Evolutionary conservation across 2,797 vertebrate genomes (phyloP).

Genomic region (Anabacerthia variegaticeps): DNA sequence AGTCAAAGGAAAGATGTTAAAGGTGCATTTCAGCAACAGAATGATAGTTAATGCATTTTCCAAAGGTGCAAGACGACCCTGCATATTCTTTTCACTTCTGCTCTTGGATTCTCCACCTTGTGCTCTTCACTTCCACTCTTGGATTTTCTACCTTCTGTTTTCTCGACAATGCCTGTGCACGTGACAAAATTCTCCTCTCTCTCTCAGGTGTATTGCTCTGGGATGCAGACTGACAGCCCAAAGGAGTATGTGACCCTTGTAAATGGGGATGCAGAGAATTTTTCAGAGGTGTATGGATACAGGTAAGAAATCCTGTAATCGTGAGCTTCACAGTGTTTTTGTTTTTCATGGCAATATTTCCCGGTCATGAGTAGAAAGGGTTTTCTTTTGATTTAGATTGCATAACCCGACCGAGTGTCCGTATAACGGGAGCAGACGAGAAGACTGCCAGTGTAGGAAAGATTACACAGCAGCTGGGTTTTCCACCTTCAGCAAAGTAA

Average conservation of each 20-base stretch:
- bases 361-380: slow-evolving; percentile 41
- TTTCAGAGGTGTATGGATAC: slow-evolving; percentile 95
- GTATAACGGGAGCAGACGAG: slow-evolving; percentile 87
- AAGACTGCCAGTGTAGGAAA: slow-evolving; percentile 91
- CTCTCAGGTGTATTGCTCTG: slow-evolving; percentile 90
- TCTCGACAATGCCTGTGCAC: not conserved
- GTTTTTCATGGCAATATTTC: not conserved
- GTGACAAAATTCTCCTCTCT: not conserved
- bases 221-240: slow-evolving; percentile 89
- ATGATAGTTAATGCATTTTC: not conserved
- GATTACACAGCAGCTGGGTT: slow-evolving; percentile 91
- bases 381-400: slow-evolving; percentile 79
- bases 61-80: not conserved
- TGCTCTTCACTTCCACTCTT: not conserved
- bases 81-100: not conserved
- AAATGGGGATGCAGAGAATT: slow-evolving; percentile 90
- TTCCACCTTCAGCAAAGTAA: slow-evolving; percentile 92
- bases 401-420: slow-evolving; percentile 95
- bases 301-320: slow-evolving; percentile 80
- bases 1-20: slow-evolving; percentile 85
- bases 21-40: slow-evolving; percentile 75
- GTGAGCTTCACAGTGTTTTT: not conserved
- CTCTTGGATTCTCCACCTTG: not conserved
- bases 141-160: not conserved
- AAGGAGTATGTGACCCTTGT: slow-evolving; percentile 91